Conservation (phyloP, 2,888 invertebrate genomes). For the Resseliella maxima region DNA sequence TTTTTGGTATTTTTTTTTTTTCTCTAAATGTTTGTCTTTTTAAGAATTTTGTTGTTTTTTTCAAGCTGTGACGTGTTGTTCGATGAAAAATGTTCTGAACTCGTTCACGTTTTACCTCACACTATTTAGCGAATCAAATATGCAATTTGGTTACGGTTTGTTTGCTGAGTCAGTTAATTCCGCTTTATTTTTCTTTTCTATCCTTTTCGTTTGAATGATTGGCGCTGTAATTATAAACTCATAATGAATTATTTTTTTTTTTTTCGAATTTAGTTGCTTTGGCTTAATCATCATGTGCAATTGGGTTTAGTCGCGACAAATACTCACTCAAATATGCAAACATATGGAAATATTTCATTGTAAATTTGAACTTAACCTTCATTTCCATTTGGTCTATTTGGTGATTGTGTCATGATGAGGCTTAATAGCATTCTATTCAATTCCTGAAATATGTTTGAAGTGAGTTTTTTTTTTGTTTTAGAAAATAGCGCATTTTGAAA, state of each 20-base stretch:
- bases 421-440: no score
- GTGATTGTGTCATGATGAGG: background rate
- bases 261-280: background rate
- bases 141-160: constrained; percentile 16
- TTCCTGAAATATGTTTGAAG: no score
- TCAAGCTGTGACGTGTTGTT: background rate
- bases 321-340: constrained; percentile 23
- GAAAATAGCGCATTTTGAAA: no score
- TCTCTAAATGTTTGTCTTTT: no score
- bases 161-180: constrained; percentile 16
- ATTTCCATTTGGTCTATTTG: background rate
- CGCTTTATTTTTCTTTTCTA: no score
- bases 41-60: background rate
- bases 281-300: background rate
- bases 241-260: background rate
- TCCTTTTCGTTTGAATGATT: background rate
- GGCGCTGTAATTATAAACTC: constrained; percentile 9
- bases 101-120: background rate
- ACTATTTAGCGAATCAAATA: background rate
- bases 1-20: background rate
- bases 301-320: background rate
- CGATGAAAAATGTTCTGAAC: background rate
- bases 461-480: no score
- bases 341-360: constrained; percentile 19
- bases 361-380: constrained; percentile 33